Base-by-base conservation (phyloP, 1,140 invertebrate genomes). In the Mamestra configurata region DNA sequence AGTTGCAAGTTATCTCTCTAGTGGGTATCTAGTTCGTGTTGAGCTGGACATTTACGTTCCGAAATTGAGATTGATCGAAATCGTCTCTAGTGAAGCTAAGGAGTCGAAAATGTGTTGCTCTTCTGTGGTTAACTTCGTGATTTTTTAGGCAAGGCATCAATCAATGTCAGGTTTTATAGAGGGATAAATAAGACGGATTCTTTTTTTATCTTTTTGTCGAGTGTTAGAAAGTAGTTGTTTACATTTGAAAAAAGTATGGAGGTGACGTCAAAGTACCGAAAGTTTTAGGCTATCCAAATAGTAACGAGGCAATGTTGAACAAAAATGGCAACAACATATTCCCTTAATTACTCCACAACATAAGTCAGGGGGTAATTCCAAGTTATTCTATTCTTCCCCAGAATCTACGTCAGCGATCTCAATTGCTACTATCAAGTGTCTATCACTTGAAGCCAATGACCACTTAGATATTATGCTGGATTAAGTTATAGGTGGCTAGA, bases 381-480 rank as follows among this genome's bases (percentile, higher is more conserved):
- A 27, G 43, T 40, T 70, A 59, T 37, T 75, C 55, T 72, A 75
- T 57, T n/a, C 5, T 43, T 11, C n/a, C 37, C 27, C 35, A 43
- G 66, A 24, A 46, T 27, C 51, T 46, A 37, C 35, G 53, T 59
- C 71, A 59, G 71, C 70, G 27, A 75, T 43, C 71, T 59, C 53
- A 75, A 75, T 75, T 77, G 59, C 53, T 18, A 27, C 37, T 73
- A 18, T 77, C 49, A 31, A 77, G 46, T 68, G 49, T 79, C 71
- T 24, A 35, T 72, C 78, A 66, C 59, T 79, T 73, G 57, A 70
- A 51, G 27, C 40, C 77, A 79, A 73, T 53, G 57, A 64, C 70
- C 70, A 72, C 55, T 73, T 31, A 51, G 13, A 59, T 35, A 70
- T 70, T 46, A 46, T 43, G 4, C 27, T 40, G 5, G 37, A 27